Base-by-base conservation (phyloP, 2,797 vertebrate species). In the Peromyscus nudipes region DNA sequence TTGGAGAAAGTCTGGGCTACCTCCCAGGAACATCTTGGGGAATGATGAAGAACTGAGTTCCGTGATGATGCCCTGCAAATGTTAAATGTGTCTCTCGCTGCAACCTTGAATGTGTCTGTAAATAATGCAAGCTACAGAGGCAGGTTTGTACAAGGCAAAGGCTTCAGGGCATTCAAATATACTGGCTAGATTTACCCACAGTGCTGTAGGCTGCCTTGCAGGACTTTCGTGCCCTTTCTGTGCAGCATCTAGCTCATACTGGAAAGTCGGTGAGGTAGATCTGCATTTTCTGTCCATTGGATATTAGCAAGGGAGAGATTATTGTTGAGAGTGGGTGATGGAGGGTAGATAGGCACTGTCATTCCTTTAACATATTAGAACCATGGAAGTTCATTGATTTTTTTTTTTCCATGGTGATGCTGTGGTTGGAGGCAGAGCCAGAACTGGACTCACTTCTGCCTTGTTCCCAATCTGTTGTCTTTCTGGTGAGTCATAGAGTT, bases 31-130 rank as follows among this genome's bases (percentile, higher is more conserved):
- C 62, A 34, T 43, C n/a, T 17, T 83, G 7, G 80, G 81, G 65
- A 87, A 83, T 94, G 73, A 77, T 25, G 37, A 76, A 82, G 96
- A 92, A 92, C 55, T 43, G 43, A 14, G 73, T 87, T 91, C 92
- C 43, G 23, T 85, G 60, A 49, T 10, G 55, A 94, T 95, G 49
- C 19, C 13, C 55, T 77, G 2, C 34, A 79, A 92, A 85, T 93
- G 27, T 60, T 40, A 88, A 77, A 13, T 92, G 37, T 84, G 17
- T 19, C 8, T 37, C 43, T 80, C 34, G 62, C 49, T 52, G 1
- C 16, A 57, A 91, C 52, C 46, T 76, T n/a, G 14, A 89, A 23
- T 19, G 29, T 60, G 62, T 71, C 55, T 92, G 2, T 92, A 95
- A 93, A 84, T 96, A 89, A 64, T 7, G 14, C 46, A 71, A 31